A percentile compares a stretch with the other conserved stretches of the same genome.
Evolutionary conservation across 2,113 vertebrate species (phyloP).

Genomic region (Tenrec ecaudatus): DNA sequence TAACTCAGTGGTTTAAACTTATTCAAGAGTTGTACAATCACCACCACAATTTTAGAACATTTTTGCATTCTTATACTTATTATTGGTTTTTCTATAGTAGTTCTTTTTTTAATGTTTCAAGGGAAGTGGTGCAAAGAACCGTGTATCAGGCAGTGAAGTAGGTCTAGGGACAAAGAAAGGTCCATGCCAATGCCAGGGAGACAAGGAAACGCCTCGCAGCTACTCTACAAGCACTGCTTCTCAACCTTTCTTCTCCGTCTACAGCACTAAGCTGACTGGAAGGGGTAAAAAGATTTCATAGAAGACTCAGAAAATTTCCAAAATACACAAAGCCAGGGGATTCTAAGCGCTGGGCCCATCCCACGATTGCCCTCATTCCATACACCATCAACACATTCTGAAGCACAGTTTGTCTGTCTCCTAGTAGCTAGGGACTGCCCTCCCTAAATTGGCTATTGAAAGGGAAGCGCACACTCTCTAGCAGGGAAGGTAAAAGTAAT

Average conservation of each 20-base stretch:
- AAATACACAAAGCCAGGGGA: background rate
- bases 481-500: background rate
- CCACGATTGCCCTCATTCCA: background rate
- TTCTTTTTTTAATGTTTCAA: background rate
- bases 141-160: background rate
- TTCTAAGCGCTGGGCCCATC: background rate
- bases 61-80: too few relatives aligned
- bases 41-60: too few relatives aligned
- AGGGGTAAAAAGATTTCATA: background rate
- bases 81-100: background rate
- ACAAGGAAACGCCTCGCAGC: background rate
- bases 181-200: background rate
- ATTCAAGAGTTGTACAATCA: too few relatives aligned
- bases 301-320: background rate
- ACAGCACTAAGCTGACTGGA: background rate
- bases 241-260: constrained; percentile 7
- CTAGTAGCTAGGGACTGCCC: background rate
- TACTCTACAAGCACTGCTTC: background rate
- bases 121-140: background rate
- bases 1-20: too few relatives aligned
- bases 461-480: constrained; percentile 3
- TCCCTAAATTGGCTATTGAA: constrained; percentile 1
- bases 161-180: background rate
- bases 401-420: background rate
- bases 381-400: background rate